Evolutionary conservation across 2,888 invertebrate genomes (phyloP).

Genomic region (Penaeus monodon): DNA sequence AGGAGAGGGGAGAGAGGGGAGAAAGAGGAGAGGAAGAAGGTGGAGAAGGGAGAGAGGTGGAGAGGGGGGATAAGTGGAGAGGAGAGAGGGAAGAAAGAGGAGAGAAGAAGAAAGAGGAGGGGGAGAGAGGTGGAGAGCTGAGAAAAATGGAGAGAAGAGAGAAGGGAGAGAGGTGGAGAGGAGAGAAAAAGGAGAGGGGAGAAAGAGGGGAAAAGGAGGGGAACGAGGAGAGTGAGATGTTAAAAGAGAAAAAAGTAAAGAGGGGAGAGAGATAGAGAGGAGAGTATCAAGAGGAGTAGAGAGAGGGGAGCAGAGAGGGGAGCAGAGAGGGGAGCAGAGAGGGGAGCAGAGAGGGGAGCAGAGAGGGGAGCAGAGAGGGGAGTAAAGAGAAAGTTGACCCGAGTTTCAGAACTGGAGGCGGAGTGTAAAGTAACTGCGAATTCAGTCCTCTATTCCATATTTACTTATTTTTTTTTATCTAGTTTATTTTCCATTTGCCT

Average conservation of each 20-base stretch:
- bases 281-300: neutral
- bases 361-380: neutral
- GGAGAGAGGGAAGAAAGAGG: neutral
- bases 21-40: neutral
- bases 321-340: neutral
- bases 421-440: too few species aligned
- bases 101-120: neutral
- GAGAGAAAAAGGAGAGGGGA: neutral
- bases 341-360: neutral
- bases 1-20: neutral
- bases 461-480: too few species aligned
- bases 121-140: neutral
- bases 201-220: neutral
- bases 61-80: neutral
- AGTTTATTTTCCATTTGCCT: too few species aligned
- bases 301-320: neutral
- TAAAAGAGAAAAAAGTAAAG: neutral
- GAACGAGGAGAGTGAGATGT: neutral
- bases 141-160: neutral
- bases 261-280: too few species aligned
- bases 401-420: too few species aligned
- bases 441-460: too few species aligned
- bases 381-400: neutral
- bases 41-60: neutral
- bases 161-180: neutral